Evolutionary conservation across 2,888 invertebrate genomes (phyloP).

Genomic region (Rhodophaea formosa): DNA sequence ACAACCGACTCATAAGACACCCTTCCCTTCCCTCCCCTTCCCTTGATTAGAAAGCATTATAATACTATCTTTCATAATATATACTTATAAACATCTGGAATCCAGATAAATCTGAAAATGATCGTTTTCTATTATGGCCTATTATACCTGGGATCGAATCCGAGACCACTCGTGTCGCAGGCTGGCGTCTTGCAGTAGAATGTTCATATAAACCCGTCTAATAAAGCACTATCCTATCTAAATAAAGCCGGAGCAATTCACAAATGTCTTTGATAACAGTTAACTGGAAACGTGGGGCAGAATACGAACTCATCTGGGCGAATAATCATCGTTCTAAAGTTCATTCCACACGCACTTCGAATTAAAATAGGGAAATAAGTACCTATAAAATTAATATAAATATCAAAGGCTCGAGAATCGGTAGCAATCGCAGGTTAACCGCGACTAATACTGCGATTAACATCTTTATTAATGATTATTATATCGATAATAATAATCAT

Average conservation of each 20-base stretch:
- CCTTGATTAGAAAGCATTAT: too few relatives aligned
- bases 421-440: not conserved
- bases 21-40: too few relatives aligned
- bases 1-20: too few relatives aligned
- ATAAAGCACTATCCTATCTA: slow-evolving; percentile 1
- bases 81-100: too few relatives aligned
- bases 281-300: slow-evolving; percentile 1
- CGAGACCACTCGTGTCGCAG: too few relatives aligned
- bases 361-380: not conserved
- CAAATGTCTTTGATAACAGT: slow-evolving; percentile 5
- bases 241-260: slow-evolving; percentile 8
- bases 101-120: too few relatives aligned
- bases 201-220: slow-evolving; percentile 7
- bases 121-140: too few relatives aligned
- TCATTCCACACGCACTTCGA: not conserved
- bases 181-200: too few relatives aligned
- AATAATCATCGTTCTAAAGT: slow-evolving; percentile 1
- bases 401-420: too few relatives aligned
- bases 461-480: not conserved
- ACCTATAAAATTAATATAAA: too few relatives aligned
- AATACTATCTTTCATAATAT: too few relatives aligned
- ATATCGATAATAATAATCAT: not conserved
- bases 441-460: not conserved
- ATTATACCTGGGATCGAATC: too few relatives aligned
- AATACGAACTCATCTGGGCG: not conserved